A percentile compares a stretch with the other conserved stretches of the same genome.
Evolutionary conservation across 2,888 invertebrate species (phyloP).

Genomic region (Pachycephus smyrnensis): DNA sequence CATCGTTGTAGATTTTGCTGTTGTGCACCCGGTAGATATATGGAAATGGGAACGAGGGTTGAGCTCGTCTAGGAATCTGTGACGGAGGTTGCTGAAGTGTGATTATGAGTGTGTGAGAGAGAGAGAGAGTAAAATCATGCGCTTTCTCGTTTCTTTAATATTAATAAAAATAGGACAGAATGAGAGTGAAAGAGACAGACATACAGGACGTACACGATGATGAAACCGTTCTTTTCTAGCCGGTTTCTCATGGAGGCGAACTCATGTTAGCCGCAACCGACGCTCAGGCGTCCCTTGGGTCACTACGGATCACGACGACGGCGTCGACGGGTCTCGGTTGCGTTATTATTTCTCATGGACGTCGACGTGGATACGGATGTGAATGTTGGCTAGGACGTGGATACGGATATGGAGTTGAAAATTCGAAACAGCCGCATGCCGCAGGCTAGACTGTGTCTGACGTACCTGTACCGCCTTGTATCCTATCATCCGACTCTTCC

Average conservation of each 20-base stretch:
- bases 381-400: background rate
- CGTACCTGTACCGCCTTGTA: conserved; percentile 23
- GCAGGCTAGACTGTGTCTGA: conserved; percentile 27
- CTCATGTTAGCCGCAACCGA: background rate
- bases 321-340: background rate
- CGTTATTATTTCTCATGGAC: background rate
- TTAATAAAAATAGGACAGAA: background rate
- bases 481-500: conserved; percentile 5
- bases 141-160: background rate
- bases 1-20: background rate
- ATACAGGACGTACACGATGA: background rate
- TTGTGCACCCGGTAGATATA: background rate
- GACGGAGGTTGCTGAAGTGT: background rate
- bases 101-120: background rate
- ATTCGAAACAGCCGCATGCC: conserved; percentile 29
- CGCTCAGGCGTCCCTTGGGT: background rate
- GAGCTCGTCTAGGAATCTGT: background rate
- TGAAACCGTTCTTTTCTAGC: background rate
- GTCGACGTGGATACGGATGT: background rate
- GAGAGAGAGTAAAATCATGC: background rate
- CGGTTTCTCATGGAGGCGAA: background rate
- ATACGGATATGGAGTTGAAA: conserved; percentile 24
- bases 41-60: background rate
- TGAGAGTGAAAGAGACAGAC: background rate
- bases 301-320: background rate